These are phyloP conservation scores for Calyptomena viridis DNA, from an alignment of 2,113 vertebrate genomes.

Conservation along the genomic window DNA sequence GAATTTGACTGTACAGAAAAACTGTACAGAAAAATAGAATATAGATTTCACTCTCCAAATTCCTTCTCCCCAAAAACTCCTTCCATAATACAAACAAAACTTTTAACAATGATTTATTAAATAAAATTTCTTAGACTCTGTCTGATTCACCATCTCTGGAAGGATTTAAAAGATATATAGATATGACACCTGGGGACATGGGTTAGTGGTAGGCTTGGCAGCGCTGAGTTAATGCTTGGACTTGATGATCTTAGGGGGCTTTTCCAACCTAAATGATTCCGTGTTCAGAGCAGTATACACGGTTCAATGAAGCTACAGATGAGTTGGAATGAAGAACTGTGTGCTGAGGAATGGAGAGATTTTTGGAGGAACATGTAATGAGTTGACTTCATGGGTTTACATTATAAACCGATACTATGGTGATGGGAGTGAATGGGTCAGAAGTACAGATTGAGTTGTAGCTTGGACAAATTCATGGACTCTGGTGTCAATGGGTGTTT, in stretches of 20 bases:
- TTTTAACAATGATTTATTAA: not conserved
- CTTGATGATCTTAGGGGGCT: not conserved
- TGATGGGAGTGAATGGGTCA: rapidly evolving
- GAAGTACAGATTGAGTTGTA: not conserved
- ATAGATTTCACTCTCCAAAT: not conserved
- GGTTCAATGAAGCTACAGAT: not conserved
- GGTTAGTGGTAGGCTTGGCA: not conserved
- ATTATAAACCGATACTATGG: rapidly evolving
- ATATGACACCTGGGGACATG: not conserved
- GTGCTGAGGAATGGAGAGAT: not conserved
- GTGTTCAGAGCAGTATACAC: rapidly evolving
- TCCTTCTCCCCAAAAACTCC: not conserved
- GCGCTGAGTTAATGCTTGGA: not conserved
- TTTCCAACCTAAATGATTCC: not conserved
- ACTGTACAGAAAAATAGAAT: not conserved
- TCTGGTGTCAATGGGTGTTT: not conserved
- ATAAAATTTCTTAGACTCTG: not conserved
- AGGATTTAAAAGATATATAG: not conserved
- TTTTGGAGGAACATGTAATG: not conserved
- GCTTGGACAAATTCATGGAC: not conserved
- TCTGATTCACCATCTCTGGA: no score
- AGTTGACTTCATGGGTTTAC: not conserved
- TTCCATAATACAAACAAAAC: not conserved
- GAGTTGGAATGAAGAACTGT: not conserved
- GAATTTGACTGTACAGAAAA: not conserved